These are phyloP conservation scores for Argopecten irradians DNA, from an alignment of 1,140 invertebrate species.

Conservation along the genomic window DNA sequence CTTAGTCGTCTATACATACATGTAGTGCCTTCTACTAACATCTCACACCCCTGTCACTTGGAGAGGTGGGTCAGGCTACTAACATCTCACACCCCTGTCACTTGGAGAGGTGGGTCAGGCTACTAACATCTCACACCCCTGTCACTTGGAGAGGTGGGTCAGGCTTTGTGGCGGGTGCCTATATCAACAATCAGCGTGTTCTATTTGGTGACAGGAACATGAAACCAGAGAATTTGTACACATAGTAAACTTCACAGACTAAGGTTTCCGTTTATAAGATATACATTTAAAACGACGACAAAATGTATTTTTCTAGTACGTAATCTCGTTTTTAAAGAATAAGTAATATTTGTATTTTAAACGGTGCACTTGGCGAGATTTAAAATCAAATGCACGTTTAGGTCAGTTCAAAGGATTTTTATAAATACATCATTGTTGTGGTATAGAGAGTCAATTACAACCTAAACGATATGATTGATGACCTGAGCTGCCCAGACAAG, in stretches of 20 bases:
- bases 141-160: background rate
- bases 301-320: background rate
- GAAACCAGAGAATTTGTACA: constrained; percentile 1
- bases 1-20: too few relatives aligned
- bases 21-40: background rate
- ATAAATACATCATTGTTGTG: background rate
- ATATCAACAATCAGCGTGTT: background rate
- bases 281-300: background rate
- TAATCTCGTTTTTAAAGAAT: background rate
- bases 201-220: background rate
- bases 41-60: too few relatives aligned
- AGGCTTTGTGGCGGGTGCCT: background rate
- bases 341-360: background rate
- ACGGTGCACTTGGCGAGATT: background rate
- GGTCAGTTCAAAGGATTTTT: background rate
- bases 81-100: too few relatives aligned
- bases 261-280: background rate
- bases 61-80: too few relatives aligned
- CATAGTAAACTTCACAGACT: background rate
- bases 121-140: too few relatives aligned
- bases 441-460: background rate
- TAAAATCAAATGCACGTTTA: background rate
- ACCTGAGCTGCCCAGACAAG: constrained; percentile 1
- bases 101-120: too few relatives aligned
- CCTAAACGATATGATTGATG: background rate